Evolutionary conservation across 2,888 invertebrate species (phyloP).

Genomic region (Drosophila seclusa): DNA sequence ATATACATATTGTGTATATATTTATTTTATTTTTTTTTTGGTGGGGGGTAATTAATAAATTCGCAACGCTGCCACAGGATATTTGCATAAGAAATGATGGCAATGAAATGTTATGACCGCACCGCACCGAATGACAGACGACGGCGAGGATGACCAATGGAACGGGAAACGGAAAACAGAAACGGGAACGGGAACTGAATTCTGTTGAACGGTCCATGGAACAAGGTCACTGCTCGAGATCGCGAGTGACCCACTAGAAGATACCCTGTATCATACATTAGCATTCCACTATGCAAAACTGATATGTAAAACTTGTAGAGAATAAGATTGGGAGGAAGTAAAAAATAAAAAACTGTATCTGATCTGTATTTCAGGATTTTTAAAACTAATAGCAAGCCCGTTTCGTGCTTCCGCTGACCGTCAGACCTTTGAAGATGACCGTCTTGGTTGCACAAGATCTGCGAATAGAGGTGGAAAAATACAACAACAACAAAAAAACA

Average conservation of each 20-base stretch:
- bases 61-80: conserved; percentile 80
- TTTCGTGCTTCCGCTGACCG: conserved; percentile 40
- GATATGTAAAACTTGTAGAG: neutral
- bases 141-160: conserved; percentile 26
- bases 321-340: neutral
- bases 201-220: conserved; percentile 17
- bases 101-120: conserved; percentile 83
- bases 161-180: conserved; percentile 10
- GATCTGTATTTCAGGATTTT: neutral
- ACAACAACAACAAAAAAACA: neutral
- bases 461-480: neutral
- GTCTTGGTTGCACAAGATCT: conserved; percentile 39
- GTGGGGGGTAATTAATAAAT: conserved; percentile 79
- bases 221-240: conserved; percentile 39
- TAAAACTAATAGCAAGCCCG: neutral
- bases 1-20: neutral
- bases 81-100: conserved; percentile 83
- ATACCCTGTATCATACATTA: neutral
- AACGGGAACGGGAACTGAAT: conserved; percentile 6
- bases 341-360: neutral
- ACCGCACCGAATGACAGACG: conserved; percentile 73
- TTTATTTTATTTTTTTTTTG: conserved; percentile 10
- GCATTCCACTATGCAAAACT: too few relatives aligned
- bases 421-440: conserved; percentile 8
- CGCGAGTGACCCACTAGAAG: neutral